Base-by-base conservation (phyloP, 2,888 invertebrate species). In the Zaprionus obscuricornis region DNA sequence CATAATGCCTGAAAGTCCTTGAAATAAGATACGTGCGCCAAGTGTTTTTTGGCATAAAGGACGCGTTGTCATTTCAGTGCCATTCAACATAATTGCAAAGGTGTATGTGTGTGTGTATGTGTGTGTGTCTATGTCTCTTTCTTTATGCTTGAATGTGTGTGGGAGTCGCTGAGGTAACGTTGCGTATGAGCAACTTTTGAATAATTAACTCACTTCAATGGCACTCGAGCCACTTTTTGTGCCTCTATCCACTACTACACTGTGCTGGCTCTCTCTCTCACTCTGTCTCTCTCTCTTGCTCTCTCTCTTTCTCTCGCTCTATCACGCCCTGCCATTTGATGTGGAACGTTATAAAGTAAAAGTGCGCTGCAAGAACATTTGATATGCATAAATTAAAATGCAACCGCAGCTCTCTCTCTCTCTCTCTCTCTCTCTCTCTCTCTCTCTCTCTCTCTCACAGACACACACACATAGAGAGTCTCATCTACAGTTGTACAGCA, bases 111-210 rank as follows among this genome's bases (percentile, higher is more conserved):
- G 11, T 13, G 7, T 43, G 6, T 50, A 20, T 20, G 24, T 2
- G 13, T n/a, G 14, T 7, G 31, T 18, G 34, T 22, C 10, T 39
- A n/a, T 10, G 8, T 50, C 20, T 29, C 36, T 37, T 20, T 40
- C 42, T 47, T 40, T 29, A 26, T 51, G 20, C 47, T 8, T 50
- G 27, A 27, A 2, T 26, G 11, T 50, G 27, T 7, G 17, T 17
- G 16, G 13, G 3, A 6, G 33, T 17, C 57, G 18, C 33, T 29
- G 18, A 49, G 66, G 55, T 66, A 78, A 67, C 83, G 79, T 74
- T 85, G 85, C 81, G 86, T 81, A 81, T 86, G 82, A 74, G 77
- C 82, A 86, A 84, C 85, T 86, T 73, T 81, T 81, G 77, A 81
- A 86, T 84, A 84, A 86, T 84, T 81, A 84, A 86, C 82, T 86